A percentile compares a stretch with the other conserved stretches of the same genome.
These are phyloP conservation scores for Dryadula phaetusa DNA, from an alignment of 2,888 invertebrate genomes.

Conservation along the genomic window DNA sequence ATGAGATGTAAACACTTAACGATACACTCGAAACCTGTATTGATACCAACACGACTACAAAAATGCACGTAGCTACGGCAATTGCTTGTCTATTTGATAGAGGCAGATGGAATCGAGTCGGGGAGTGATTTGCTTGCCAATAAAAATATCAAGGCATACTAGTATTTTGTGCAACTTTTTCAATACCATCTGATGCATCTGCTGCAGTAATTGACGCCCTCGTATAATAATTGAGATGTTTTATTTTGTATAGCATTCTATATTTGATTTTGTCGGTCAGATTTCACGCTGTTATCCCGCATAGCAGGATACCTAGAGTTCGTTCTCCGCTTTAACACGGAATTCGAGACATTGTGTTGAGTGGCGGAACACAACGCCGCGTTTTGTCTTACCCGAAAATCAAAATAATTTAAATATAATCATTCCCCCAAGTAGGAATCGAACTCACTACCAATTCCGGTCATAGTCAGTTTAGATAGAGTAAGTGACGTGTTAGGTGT, in stretches of 20 bases:
- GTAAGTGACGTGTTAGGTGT: background rate
- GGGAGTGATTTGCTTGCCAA: constrained; percentile 58
- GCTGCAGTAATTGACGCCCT: background rate
- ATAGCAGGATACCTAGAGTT: too few species aligned
- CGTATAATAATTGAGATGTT: background rate
- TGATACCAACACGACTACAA: constrained; percentile 34
- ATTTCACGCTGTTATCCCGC: too few species aligned
- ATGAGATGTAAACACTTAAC: constrained; percentile 35
- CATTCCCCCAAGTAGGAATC: too few species aligned
- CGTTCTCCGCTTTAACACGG: too few species aligned
- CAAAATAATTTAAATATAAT: too few species aligned
- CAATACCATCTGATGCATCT: constrained; percentile 8
- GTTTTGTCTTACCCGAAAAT: too few species aligned
- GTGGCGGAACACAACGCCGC: too few species aligned
- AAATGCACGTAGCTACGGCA: constrained; percentile 38
- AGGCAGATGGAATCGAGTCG: constrained; percentile 41
- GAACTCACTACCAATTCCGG: too few species aligned
- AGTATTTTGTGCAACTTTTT: constrained; percentile 5
- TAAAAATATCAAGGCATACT: constrained; percentile 22
- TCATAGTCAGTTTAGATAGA: background rate
- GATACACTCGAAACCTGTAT: constrained; percentile 41
- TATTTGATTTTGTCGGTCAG: too few species aligned
- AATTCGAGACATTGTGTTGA: too few species aligned
- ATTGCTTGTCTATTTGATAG: constrained; percentile 41
- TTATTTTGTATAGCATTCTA: background rate